Conservation (phyloP, 2,888 invertebrate species). For the Ecliptopera silaceata region DNA sequence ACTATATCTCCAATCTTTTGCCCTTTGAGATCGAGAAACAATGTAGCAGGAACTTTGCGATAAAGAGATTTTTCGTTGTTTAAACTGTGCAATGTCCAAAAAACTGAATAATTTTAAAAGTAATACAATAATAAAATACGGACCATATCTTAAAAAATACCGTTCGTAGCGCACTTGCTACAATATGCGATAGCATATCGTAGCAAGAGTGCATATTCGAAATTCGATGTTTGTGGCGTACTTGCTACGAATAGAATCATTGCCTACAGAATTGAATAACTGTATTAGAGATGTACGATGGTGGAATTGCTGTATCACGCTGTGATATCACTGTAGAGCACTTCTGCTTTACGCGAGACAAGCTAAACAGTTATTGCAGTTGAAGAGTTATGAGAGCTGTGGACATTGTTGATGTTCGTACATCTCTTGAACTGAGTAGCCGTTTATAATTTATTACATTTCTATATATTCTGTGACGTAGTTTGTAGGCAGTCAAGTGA, state of each 20-base stretch:
- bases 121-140: no score
- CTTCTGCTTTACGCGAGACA: slow-evolving; percentile 32
- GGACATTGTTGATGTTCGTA: slow-evolving; percentile 14
- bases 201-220: no score
- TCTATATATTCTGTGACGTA: background rate
- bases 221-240: no score
- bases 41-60: no score
- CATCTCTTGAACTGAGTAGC: slow-evolving; percentile 1
- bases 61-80: background rate
- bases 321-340: slow-evolving; percentile 49
- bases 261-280: background rate
- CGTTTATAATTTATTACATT: no score
- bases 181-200: no score
- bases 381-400: slow-evolving; percentile 31
- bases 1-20: background rate
- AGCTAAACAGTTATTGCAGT: slow-evolving; percentile 35
- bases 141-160: no score
- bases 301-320: slow-evolving; percentile 28
- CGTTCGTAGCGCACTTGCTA: no score
- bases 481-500: background rate
- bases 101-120: no score
- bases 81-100: no score
- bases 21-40: background rate
- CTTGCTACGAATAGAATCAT: no score
- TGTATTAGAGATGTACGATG: slow-evolving; percentile 25